Evolutionary conservation across 1,140 invertebrate genomes (phyloP), one percentile per base, ranked within the genome.

Genomic region (Aethina tumida): DNA sequence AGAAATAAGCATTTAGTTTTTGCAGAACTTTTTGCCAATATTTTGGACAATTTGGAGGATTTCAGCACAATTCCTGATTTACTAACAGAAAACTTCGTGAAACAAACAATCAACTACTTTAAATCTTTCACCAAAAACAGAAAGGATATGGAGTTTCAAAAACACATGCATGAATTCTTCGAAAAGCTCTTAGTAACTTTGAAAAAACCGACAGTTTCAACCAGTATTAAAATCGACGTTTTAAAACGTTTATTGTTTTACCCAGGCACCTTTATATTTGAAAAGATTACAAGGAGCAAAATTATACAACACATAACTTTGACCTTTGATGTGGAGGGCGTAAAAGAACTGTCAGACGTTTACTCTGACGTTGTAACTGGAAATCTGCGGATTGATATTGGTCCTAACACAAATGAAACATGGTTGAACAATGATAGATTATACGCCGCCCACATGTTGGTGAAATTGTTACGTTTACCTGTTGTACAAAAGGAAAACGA

Each of bases 221-320:
- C 59, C n/a, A 66, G 67, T 51, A 61, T 64, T 16, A 70, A 72
- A 52, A 58, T 78, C 18, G 55, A 58, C 26, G 59, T 74, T 3
- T 53, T 83, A 21, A 72, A 76, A 35, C 77, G 73, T 52, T 53
- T 84, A 3, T 58, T 81, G 16, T 63, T 78, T 19, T 63, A 69
- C 56, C 75, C 77, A 4, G 78, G 79, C 2, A 73, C 73, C 50
- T 69, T 82, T 40, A 74, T 78, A 60, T 77, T 82, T 43, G 74
- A 80, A 51, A 80, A 81, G 58, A 73, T 74, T 17, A 80, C 77
- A 17, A 71, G 71, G 15, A 71, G 67, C 8, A 75, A 70, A 46
- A 42, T 80, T 26, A 55, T 81, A 2, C 75, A 76, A 54, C 62
- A 68, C 15, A 66, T 80, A 21, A 73, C 69, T n/a, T 58, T 61